Evolutionary conservation across 2,888 invertebrate genomes (phyloP).

Genomic region (Lithophane leautieri): DNA sequence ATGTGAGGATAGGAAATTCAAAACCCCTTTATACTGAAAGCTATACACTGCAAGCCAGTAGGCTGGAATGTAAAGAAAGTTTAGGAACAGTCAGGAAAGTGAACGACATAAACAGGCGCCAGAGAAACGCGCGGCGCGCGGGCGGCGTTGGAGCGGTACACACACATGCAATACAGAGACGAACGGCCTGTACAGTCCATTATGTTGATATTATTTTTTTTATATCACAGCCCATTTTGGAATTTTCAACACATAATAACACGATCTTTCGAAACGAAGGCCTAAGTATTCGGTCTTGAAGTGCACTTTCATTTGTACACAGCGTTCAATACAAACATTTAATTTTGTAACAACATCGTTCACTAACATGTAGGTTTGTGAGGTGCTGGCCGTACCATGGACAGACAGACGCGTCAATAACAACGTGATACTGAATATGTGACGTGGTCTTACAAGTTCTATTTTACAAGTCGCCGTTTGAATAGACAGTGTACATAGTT

Average conservation of each 20-base stretch:
- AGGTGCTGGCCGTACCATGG: conserved; percentile 77
- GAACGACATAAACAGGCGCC: conserved; percentile 19
- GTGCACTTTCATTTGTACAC: conserved; percentile 91
- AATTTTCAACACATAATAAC: conserved; percentile 92
- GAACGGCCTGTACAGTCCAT: conserved; percentile 93
- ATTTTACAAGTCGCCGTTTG: conserved; percentile 51
- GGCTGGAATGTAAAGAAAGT: conserved; percentile 41
- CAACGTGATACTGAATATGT: conserved; percentile 55
- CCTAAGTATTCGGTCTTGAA: conserved; percentile 86
- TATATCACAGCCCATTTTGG: conserved; percentile 95
- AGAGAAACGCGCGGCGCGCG: conserved; percentile 44
- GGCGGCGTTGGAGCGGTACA: conserved; percentile 77
- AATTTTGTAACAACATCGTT: conserved; percentile 86
- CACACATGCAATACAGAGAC: conserved; percentile 87
- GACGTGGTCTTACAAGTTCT: conserved; percentile 35
- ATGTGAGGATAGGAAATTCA: conserved; percentile 16
- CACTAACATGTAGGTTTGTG: conserved; percentile 82
- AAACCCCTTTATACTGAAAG: conserved; percentile 2
- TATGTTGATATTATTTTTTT: conserved; percentile 91
- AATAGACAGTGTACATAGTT: conserved; percentile 55
- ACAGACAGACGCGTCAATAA: conserved; percentile 65
- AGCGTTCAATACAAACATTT: conserved; percentile 88
- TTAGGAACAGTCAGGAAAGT: conserved; percentile 34
- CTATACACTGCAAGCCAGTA: conserved; percentile 17
- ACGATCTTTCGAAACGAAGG: conserved; percentile 87